phyloP scores from a whole-genome alignment of 1,140 invertebrate species.

The Drusus annulatus region DNA sequence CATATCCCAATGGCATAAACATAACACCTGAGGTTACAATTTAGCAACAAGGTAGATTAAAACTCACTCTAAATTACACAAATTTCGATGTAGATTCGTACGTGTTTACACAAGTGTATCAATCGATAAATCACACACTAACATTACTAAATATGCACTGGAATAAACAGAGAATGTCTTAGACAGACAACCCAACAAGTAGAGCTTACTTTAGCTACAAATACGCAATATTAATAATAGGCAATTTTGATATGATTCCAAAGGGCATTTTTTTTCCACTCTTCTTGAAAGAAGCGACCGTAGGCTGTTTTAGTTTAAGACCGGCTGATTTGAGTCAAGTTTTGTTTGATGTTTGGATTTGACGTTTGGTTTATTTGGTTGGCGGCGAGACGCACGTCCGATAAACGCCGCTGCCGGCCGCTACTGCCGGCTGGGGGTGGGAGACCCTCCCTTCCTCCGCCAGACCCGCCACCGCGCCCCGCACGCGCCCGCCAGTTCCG shows the following conservation, averaged over 20 bases:
- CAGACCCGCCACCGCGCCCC: not conserved
- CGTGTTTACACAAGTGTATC: not conserved
- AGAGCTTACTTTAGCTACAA: not conserved
- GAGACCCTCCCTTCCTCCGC: no score
- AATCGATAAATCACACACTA: slow-evolving; percentile 44
- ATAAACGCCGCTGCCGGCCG: slow-evolving; percentile 37
- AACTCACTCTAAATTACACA: slow-evolving; percentile 10
- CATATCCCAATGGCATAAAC: no score
- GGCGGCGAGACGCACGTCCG: slow-evolving; percentile 42
- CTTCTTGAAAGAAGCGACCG: not conserved
- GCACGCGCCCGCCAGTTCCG: not conserved
- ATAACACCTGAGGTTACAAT: not conserved
- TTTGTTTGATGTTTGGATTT: slow-evolving; percentile 29
- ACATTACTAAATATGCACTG: slow-evolving; percentile 35
- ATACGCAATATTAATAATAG: slow-evolving; percentile 10
- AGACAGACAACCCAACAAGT: slow-evolving; percentile 32
- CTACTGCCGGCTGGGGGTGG: slow-evolving; percentile 14
- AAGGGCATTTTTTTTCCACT: slow-evolving; percentile 46
- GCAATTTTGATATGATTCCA: slow-evolving; percentile 43
- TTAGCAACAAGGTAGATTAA: not conserved
- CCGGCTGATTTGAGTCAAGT: not conserved
- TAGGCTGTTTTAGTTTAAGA: no score
- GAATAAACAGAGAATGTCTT: slow-evolving; percentile 32
- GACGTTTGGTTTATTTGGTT: slow-evolving; percentile 29
- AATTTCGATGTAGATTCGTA: not conserved